Evolutionary conservation across 2,888 invertebrate species (phyloP), one percentile per base, ranked within the genome.

Genomic region (Apodemia mormo): DNA sequence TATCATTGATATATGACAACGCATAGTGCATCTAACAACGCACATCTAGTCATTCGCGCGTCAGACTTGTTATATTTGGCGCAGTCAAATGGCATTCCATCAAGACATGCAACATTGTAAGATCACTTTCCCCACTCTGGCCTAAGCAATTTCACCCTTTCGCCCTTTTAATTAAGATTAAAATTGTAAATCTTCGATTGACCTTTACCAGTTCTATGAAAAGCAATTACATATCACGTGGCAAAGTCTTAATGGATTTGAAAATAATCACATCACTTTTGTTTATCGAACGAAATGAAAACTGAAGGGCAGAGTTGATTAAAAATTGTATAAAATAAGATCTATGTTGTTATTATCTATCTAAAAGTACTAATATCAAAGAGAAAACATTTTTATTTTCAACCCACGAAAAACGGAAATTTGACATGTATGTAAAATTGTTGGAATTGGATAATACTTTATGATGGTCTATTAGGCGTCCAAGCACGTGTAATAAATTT

Each of bases 201-300:
- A 61, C 61, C 61, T 61, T 61, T 33, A 10, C 12, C 7, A 61
- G 33, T 61, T 61, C 61, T 14, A 61, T 61, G 61, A 33, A 61
- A 61, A 61, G 33, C 61, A 33, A 61, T 61, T 14, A 6, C 45
- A 52, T 71, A 68, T 70, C 72, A 74, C 77, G 74, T 72, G 73
- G 73, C 74, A 76, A 74, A 81, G 81, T 79, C 76, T 76, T 75
- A 76, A 70, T 73, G 58, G 22, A 58, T 58, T 58, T 10, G n/a
- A 58, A 58, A 58, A 45, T 45, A 45, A 58, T 58, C 22, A 58
- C 12, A 58, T 58, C 29, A 12, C 10, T 12, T 29, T 58, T 58
- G 58, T 58, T 58, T 58, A 58, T 58, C 12, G 12, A 2, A 58
- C 12, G 45, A 14, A 45, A 45, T 45, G 45, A 9, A 14, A 45